A percentile compares a stretch with the other conserved stretches of the same genome.
Evolutionary conservation across 2,888 invertebrate species (phyloP).

Genomic region (Adelognathus sp.): DNA sequence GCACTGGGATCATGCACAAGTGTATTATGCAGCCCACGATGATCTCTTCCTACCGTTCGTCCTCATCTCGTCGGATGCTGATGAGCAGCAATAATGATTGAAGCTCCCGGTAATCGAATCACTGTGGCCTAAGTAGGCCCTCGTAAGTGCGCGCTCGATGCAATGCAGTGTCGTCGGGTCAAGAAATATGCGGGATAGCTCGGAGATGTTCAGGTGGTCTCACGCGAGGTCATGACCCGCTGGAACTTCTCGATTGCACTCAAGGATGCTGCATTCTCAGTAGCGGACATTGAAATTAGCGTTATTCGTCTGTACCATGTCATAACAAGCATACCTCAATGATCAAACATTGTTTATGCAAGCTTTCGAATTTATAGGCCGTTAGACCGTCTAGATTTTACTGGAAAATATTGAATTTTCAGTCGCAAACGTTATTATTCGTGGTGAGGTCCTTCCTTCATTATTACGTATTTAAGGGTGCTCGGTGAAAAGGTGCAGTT

Average conservation of each 20-base stretch:
- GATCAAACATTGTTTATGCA: no score
- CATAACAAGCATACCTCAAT: background rate
- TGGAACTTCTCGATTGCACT: constrained; percentile 19
- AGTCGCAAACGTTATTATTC: no score
- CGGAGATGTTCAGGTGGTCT: constrained; percentile 41
- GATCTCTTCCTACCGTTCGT: constrained; percentile 61
- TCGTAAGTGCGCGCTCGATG: constrained; percentile 27
- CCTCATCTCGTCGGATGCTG: constrained; percentile 56
- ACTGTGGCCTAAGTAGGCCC: constrained; percentile 62
- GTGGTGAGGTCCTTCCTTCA: no score
- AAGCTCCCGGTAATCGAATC: constrained; percentile 70
- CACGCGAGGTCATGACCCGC: constrained; percentile 43
- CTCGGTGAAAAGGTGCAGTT: no score
- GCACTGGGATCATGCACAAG: constrained; percentile 42
- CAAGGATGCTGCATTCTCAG: constrained; percentile 19
- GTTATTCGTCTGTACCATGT: background rate
- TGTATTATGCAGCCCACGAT: constrained; percentile 19
- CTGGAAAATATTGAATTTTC: no score
- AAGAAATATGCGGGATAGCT: constrained; percentile 9
- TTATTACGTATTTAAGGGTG: no score
- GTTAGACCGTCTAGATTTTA: no score
- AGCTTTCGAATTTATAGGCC: no score
- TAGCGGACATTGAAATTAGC: constrained; percentile 9
- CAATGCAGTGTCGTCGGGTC: constrained; percentile 24
- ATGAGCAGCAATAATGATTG: constrained; percentile 68